These are phyloP conservation scores for Hyles euphorbiae DNA, from an alignment of 1,140 invertebrate genomes.

Conservation along the genomic window DNA sequence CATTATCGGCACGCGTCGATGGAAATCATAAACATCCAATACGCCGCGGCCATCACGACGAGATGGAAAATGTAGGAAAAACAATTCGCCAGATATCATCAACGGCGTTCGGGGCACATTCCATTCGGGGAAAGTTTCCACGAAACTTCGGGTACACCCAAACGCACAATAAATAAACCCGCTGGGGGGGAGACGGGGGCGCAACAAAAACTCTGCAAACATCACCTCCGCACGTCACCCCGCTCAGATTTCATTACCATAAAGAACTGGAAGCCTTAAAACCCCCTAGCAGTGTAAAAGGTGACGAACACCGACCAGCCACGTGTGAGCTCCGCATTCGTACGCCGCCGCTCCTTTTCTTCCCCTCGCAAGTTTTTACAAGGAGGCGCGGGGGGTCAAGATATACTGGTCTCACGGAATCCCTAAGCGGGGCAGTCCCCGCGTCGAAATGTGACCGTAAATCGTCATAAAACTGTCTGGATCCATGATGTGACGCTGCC, in stretches of 20 bases:
- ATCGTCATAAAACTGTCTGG: slow-evolving; percentile 83
- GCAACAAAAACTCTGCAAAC: slow-evolving; percentile 71
- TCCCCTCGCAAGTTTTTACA: slow-evolving; percentile 5
- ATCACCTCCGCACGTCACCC: slow-evolving; percentile 71
- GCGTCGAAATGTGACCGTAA: slow-evolving; percentile 79
- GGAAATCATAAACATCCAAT: not conserved
- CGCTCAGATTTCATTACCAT: slow-evolving; percentile 75
- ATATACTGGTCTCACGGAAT: slow-evolving; percentile 45
- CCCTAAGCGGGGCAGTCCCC: slow-evolving; percentile 69
- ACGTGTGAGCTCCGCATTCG: slow-evolving; percentile 22
- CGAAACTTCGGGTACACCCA: slow-evolving; percentile 50
- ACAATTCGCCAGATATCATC: slow-evolving; percentile 36
- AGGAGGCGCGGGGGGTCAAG: slow-evolving; percentile 31
- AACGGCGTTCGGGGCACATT: slow-evolving; percentile 54
- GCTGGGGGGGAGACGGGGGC: slow-evolving; percentile 33
- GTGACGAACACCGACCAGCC: slow-evolving; percentile 60
- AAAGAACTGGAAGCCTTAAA: slow-evolving; percentile 74
- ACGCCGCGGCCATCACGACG: slow-evolving; percentile 2
- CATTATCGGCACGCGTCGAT: not conserved
- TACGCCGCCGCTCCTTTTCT: slow-evolving; percentile 12
- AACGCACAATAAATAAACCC: slow-evolving; percentile 68
- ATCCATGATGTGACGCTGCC: slow-evolving; percentile 81
- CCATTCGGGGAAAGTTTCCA: slow-evolving; percentile 52
- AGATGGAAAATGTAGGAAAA: slow-evolving; percentile 27
- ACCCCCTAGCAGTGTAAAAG: slow-evolving; percentile 70